phyloP scores from a whole-genome alignment of 2,888 invertebrate species.

The Pristionchus entomophagus region DNA sequence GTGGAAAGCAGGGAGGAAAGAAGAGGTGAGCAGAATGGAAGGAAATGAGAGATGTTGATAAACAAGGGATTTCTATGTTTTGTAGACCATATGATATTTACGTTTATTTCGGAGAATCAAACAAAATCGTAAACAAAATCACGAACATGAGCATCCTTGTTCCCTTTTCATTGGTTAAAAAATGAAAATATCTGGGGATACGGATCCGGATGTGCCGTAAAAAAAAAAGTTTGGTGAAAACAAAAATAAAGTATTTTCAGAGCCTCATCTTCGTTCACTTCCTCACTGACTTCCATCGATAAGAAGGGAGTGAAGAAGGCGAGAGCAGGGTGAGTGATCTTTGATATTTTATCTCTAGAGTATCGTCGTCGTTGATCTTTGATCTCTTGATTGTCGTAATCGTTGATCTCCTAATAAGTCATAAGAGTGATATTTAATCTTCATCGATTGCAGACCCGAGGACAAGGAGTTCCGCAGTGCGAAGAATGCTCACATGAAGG shows the following conservation, averaged over 20 bases:
- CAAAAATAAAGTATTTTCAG: not conserved
- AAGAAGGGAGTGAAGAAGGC: slow-evolving; percentile 61
- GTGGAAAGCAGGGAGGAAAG: slow-evolving; percentile 39
- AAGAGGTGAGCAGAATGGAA: not conserved
- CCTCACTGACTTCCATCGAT: slow-evolving; percentile 62
- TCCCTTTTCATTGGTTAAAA: too few relatives aligned
- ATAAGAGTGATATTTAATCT: slow-evolving; percentile 22
- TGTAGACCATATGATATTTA: too few relatives aligned
- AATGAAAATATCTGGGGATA: not conserved
- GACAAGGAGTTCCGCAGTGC: slow-evolving; percentile 59
- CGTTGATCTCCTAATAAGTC: not conserved
- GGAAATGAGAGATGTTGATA: not conserved
- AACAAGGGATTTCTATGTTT: not conserved
- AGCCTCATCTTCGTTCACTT: slow-evolving; percentile 64
- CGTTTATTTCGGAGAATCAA: too few relatives aligned
- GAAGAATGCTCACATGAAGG: slow-evolving; percentile 51
- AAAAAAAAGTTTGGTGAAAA: not conserved
- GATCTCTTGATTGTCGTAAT: not conserved
- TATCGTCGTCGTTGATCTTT: not conserved
- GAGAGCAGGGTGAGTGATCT: slow-evolving; percentile 69
- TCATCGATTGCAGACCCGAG: slow-evolving; percentile 52
- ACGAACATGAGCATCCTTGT: too few relatives aligned
- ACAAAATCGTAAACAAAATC: too few relatives aligned
- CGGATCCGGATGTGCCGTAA: not conserved
- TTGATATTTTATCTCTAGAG: not conserved